phyloP scores from a whole-genome alignment of 2,888 invertebrate genomes.

The Eustalomyia histrio region DNA sequence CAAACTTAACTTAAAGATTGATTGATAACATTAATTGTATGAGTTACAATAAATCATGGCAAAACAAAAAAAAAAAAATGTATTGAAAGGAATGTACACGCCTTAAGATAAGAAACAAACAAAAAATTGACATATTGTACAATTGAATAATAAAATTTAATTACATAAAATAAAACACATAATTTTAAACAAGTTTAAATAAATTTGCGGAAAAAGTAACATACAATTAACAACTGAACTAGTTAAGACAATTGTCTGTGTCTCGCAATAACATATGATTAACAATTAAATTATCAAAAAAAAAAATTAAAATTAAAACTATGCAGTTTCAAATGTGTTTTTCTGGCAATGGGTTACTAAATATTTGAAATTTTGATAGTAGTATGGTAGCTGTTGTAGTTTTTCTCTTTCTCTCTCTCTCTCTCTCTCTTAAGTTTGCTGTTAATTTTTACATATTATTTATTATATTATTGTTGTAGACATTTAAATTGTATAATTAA shows the following conservation, averaged over 20 bases:
- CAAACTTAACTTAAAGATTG: slow-evolving; percentile 22
- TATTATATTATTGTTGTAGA: slow-evolving; percentile 46
- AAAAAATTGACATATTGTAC: background rate
- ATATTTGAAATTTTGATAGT: background rate
- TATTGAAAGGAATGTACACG: slow-evolving; percentile 27
- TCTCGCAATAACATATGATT: slow-evolving; percentile 50
- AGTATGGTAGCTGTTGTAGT: background rate
- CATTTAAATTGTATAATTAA: slow-evolving; percentile 49
- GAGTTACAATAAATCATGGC: slow-evolving; percentile 38
- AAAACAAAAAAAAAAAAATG: no score
- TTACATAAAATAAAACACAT: slow-evolving; percentile 5
- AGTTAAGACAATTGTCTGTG: slow-evolving; percentile 47
- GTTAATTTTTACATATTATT: slow-evolving; percentile 39
- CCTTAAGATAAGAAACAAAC: no score
- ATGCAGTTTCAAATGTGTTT: slow-evolving; percentile 7
- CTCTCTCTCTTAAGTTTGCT: slow-evolving; percentile 5
- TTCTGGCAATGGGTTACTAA: slow-evolving; percentile 27
- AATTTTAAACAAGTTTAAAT: slow-evolving; percentile 40
- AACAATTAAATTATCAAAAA: slow-evolving; percentile 59
- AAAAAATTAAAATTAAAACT: slow-evolving; percentile 18
- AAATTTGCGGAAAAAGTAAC: slow-evolving; percentile 7
- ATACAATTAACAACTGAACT: slow-evolving; percentile 36
- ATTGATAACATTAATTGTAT: slow-evolving; percentile 34
- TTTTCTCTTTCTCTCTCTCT: no score
- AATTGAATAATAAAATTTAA: slow-evolving; percentile 12